Conservation (phyloP, 2,113 vertebrate species). For the Callipepla californica region DNA sequence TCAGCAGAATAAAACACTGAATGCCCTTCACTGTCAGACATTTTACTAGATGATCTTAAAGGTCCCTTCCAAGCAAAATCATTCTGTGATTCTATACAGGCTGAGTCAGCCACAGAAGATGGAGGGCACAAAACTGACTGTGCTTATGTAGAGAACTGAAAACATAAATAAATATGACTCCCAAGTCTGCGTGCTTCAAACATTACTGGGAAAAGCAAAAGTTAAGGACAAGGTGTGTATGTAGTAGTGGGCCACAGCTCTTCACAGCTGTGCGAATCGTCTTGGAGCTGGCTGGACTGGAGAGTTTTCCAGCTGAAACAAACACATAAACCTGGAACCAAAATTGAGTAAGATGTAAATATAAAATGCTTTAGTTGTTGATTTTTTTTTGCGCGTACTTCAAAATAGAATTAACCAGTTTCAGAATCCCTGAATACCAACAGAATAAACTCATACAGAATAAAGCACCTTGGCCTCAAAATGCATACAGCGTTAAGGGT, state of each 20-base stretch:
- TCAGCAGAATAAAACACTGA: not conserved
- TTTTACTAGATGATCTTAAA: not conserved
- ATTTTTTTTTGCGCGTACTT: not conserved
- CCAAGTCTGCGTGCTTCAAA: not conserved
- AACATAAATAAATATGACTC: not conserved
- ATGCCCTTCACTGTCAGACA: not conserved
- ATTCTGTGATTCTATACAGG: not conserved
- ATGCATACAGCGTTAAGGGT: not conserved
- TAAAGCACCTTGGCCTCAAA: not conserved
- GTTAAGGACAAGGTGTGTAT: not conserved
- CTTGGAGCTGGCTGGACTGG: not conserved
- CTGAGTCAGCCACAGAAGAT: not conserved
- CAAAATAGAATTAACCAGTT: not conserved
- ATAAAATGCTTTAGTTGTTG: not conserved
- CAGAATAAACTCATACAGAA: not conserved
- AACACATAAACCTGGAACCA: not conserved
- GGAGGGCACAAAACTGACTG: not conserved
- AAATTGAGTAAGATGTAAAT: not conserved
- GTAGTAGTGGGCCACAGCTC: not conserved
- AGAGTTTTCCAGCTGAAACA: not conserved
- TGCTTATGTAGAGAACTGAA: not conserved
- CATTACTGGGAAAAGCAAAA: not conserved
- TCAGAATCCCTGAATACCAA: not conserved
- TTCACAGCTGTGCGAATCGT: not conserved
- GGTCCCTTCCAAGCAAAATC: too few species aligned